Conservation (phyloP, 2,113 vertebrate species). For the Neopipo cinnamomea region DNA sequence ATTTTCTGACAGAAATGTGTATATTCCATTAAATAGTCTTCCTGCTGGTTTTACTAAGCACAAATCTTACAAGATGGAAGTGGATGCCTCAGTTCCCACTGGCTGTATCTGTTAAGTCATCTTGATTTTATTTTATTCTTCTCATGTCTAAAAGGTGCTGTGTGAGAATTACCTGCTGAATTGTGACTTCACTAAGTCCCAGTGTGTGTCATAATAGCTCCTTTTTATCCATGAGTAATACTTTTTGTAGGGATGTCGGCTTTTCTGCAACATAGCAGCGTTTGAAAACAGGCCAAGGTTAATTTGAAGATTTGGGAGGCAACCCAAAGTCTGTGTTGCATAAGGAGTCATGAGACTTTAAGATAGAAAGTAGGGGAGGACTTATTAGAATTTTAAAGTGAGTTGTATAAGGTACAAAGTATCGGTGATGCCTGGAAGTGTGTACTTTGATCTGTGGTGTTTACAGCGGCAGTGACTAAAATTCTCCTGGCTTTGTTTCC, state of each 20-base stretch:
- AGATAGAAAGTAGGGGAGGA: not conserved
- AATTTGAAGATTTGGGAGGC: constrained; percentile 11
- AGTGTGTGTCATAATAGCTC: not conserved
- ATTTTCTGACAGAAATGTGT: not conserved
- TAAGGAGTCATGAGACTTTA: constrained; percentile 50
- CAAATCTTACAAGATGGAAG: accelerated
- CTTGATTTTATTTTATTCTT: not conserved
- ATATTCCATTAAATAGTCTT: not conserved
- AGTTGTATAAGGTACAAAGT: not conserved
- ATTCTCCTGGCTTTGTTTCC: not conserved
- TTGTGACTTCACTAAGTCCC: not conserved
- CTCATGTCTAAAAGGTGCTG: not conserved
- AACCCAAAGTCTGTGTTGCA: not conserved
- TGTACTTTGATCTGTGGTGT: constrained; percentile 37
- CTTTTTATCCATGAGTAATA: not conserved
- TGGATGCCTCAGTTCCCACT: not conserved
- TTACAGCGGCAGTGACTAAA: not conserved
- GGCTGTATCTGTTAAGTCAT: not conserved
- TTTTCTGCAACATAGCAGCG: not conserved
- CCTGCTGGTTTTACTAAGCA: not conserved
- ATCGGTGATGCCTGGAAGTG: constrained; percentile 14
- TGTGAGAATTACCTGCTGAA: not conserved
- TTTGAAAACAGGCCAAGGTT: not conserved
- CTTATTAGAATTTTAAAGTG: constrained; percentile 56
- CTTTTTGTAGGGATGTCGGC: accelerated